phyloP scores from a whole-genome alignment of 2,888 invertebrate species.

The Chouioia cunea region DNA sequence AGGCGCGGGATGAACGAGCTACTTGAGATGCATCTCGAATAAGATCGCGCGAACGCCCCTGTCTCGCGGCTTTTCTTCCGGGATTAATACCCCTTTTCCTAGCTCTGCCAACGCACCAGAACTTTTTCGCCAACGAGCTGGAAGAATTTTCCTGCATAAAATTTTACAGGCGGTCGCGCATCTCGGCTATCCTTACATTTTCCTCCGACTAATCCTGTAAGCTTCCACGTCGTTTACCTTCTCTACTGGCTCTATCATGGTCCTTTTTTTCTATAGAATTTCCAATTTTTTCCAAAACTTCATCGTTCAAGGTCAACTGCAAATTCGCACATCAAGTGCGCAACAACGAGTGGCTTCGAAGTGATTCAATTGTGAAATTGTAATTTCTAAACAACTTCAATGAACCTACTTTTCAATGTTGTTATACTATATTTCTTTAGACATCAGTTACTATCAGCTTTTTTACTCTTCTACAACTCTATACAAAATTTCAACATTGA shows the following conservation, averaged over 20 bases:
- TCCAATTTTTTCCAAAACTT: no score
- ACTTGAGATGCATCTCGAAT: slow-evolving; percentile 55
- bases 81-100: slow-evolving; percentile 51
- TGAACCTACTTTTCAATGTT: no score
- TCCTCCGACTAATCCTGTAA: slow-evolving; percentile 1
- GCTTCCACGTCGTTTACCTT: not conserved
- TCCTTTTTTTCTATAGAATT: no score
- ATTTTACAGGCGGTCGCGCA: slow-evolving; percentile 23
- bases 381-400: no score
- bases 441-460: no score
- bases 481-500: no score
- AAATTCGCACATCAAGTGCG: no score
- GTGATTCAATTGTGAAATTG: no score
- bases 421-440: no score
- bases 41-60: slow-evolving; percentile 47
- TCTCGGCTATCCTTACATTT: slow-evolving; percentile 6
- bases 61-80: slow-evolving; percentile 46
- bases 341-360: no score
- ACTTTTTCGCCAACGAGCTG: slow-evolving; percentile 15
- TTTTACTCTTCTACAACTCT: no score
- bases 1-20: slow-evolving; percentile 50
- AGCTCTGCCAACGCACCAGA: slow-evolving; percentile 16
- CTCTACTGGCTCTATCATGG: not conserved
- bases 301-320: no score
- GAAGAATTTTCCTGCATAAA: slow-evolving; percentile 35